Evolutionary conservation across 2,888 invertebrate genomes (phyloP), one percentile per base, ranked within the genome.

Genomic region (Urechis unicinctus): DNA sequence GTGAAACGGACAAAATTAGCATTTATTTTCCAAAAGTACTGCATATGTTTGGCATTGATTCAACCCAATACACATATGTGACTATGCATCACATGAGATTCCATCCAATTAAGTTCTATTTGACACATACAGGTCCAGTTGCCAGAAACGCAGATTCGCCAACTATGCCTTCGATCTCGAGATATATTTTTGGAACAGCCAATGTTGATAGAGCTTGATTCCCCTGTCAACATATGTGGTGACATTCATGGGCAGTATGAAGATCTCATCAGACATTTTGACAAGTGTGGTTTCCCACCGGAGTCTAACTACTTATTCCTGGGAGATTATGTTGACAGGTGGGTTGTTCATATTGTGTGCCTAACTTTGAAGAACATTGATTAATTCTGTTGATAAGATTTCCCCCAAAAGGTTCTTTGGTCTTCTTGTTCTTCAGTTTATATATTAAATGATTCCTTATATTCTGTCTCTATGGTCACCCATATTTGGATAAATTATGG

Each of bases 271-370:
- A 65, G 80, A 45, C 79, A 81, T 58, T 81, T 82, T 68, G 80
- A 81, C 56, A 75, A 74, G 46, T 75, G 79, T 62, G 82, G 82
- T 6, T 82, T 77, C 64, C 82, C 83, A 4, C 81, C 82, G 2
- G 69, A 77, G 36, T 72, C 78, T 36, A 82, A 81, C 68, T 82
- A 82, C 66, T 73, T 82, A 24, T 82, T 82, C 67, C 72, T 82
- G 1, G 82, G 82, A 2, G 82, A 82, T 66, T 82, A 82, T 65
- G 82, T 82, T 1, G 82, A 82, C 69, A 79, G 82, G 80, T 74
- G 56, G 43, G 61, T 17, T 36, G n/a, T n/a, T n/a, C n/a, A n/a
- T n/a, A n/a, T n/a, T n/a, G n/a, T n/a, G n/a, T n/a, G n/a, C n/a
- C n/a, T n/a, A n/a, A n/a, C n/a, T n/a, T n/a, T n/a, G n/a, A n/a